phyloP scores from a whole-genome alignment of 2,113 vertebrate genomes.

The Notiomystis cincta region DNA sequence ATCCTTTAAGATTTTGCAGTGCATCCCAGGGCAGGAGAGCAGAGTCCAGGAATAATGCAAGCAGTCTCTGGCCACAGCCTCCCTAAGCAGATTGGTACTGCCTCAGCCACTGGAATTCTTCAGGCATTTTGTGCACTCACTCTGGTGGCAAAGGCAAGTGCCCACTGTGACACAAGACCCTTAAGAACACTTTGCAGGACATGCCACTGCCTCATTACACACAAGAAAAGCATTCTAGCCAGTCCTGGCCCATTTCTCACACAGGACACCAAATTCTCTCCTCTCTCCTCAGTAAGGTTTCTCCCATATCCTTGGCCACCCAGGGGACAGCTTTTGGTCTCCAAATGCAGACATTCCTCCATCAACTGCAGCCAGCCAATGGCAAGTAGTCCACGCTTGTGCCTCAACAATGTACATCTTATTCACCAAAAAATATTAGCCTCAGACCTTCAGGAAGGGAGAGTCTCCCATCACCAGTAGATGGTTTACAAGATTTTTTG shows the following conservation, averaged over 20 bases:
- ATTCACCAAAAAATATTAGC: not conserved
- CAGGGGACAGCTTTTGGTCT: not conserved
- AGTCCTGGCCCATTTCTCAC: not conserved
- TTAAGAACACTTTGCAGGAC: not conserved
- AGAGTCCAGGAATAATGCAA: not conserved
- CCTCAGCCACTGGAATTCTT: not conserved
- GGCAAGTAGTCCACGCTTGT: not conserved
- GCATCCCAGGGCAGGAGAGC: not conserved
- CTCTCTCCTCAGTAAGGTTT: not conserved
- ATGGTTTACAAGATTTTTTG: not conserved
- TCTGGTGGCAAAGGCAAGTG: not conserved
- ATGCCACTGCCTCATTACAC: not conserved
- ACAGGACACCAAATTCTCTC: not conserved
- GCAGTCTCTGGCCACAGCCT: not conserved
- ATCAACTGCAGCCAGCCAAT: not conserved
- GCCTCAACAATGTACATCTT: not conserved
- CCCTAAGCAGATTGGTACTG: not conserved
- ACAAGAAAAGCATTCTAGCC: not conserved
- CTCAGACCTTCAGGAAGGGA: not conserved
- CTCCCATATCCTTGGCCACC: not conserved
- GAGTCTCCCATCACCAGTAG: not conserved
- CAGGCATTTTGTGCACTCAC: not conserved
- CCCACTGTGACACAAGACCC: not conserved
- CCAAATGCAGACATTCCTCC: not conserved
- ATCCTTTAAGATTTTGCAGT: not conserved